Evolutionary conservation across 2,888 invertebrate species (phyloP).

Genomic region (Torymus aiolomorphi): DNA sequence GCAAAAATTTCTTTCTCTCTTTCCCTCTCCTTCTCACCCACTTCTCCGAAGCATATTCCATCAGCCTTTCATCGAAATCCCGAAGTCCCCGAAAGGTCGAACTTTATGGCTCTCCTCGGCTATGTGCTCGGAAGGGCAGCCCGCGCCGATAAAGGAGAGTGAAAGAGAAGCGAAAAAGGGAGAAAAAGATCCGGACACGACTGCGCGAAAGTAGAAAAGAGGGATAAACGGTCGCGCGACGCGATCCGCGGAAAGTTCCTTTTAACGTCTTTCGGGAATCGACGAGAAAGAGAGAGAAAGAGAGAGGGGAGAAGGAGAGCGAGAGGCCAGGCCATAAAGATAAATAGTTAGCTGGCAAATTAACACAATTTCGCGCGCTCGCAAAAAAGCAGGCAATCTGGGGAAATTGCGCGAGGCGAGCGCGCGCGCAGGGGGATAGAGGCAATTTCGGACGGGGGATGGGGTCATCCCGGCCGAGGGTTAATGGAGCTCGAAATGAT

Average conservation of each 20-base stretch:
- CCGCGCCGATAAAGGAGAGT: constrained; percentile 22
- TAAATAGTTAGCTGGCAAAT: constrained; percentile 74
- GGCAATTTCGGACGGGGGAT: constrained; percentile 58
- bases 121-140: not conserved
- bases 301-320: constrained; percentile 61
- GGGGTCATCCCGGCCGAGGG: constrained; percentile 60
- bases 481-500: constrained; percentile 75
- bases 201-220: constrained; percentile 53
- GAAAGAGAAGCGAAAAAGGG: constrained; percentile 21
- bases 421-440: constrained; percentile 44
- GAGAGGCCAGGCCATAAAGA: constrained; percentile 69
- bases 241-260: constrained; percentile 65
- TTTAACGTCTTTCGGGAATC: constrained; percentile 68
- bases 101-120: constrained; percentile 54
- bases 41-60: constrained; percentile 58
- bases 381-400: constrained; percentile 64
- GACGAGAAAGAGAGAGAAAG: constrained; percentile 54
- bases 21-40: too few species aligned
- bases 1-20: constrained; percentile 19
- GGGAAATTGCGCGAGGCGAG: constrained; percentile 61
- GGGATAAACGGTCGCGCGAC: constrained; percentile 31
- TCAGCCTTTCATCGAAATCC: constrained; percentile 58
- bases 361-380: constrained; percentile 73
- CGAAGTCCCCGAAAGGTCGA: constrained; percentile 56
- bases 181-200: constrained; percentile 18